Evolutionary conservation across 2,797 vertebrate genomes (phyloP).

Genomic region (Paedocypris micromegethes): DNA sequence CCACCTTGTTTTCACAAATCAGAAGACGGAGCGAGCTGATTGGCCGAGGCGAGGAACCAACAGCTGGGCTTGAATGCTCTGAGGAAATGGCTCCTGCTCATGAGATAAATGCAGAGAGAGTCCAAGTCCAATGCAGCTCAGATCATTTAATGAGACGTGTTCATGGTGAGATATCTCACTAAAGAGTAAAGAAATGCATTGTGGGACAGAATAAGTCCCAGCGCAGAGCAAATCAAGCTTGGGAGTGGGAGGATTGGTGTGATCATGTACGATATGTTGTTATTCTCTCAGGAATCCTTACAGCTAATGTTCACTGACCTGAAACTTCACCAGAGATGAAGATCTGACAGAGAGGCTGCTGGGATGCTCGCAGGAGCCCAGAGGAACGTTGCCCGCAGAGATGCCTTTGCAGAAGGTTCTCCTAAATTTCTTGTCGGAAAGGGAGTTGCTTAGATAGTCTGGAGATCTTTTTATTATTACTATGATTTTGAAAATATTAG

Average conservation of each 20-base stretch:
- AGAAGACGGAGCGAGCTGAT: not conserved
- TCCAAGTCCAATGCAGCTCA: too few relatives aligned
- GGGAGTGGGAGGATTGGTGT: constrained; percentile 13
- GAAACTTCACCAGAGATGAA: constrained; percentile 35
- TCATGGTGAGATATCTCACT: not conserved
- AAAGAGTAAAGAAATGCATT: not conserved
- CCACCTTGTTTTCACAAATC: not conserved
- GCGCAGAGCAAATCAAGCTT: constrained; percentile 14
- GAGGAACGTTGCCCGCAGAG: not conserved
- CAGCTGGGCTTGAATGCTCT: not conserved
- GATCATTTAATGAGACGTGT: not conserved
- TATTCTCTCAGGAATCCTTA: constrained; percentile 41
- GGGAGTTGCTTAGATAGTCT: not conserved
- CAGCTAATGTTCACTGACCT: constrained; percentile 40
- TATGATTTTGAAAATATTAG: too few relatives aligned
- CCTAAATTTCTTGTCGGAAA: not conserved
- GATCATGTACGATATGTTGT: constrained; percentile 35
- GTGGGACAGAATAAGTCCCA: not conserved
- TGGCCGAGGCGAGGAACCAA: not conserved
- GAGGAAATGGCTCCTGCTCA: not conserved
- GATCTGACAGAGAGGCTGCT: constrained; percentile 3
- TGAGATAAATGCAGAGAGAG: not conserved
- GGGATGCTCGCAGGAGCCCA: constrained; percentile 7
- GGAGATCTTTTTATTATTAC: too few relatives aligned
- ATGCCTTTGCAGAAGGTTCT: not conserved